Evolutionary conservation across 1,140 invertebrate species (phyloP).

Genomic region (Tetramorium parvispinum): DNA sequence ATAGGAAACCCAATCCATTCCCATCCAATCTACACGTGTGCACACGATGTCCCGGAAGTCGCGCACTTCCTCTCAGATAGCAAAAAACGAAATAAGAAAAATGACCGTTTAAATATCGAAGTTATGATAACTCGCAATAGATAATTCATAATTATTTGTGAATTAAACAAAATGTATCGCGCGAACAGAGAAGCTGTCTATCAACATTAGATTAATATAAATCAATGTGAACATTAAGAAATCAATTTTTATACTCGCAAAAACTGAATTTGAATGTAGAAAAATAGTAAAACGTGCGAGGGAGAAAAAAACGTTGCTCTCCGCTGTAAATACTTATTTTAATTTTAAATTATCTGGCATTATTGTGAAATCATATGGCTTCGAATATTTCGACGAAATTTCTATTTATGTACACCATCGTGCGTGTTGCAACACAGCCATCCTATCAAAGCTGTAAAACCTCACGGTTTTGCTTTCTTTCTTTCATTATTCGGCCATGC

Average conservation of each 20-base stretch:
- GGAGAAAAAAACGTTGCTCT: background rate
- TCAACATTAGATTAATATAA: background rate
- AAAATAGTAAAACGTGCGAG: background rate
- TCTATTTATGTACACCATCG: background rate
- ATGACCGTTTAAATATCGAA: background rate
- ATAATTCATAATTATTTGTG: background rate
- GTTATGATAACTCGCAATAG: background rate
- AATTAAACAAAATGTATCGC: background rate
- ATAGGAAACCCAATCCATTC: conserved; percentile 40
- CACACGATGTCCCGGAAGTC: conserved; percentile 41
- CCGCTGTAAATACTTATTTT: background rate
- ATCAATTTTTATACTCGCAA: background rate
- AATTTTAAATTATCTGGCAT: background rate
- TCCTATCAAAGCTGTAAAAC: conserved; percentile 49
- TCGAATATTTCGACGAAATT: conserved; percentile 7
- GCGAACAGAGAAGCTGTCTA: background rate
- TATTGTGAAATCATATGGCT: background rate
- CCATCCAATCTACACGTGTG: conserved; percentile 12
- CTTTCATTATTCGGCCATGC: conserved; percentile 74
- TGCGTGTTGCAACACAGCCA: conserved; percentile 39
- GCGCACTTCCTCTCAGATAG: conserved; percentile 35
- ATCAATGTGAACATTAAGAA: background rate
- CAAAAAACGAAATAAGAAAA: background rate
- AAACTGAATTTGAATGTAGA: background rate
- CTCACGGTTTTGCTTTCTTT: conserved; percentile 60